Conservation (phyloP, 2,113 vertebrate genomes). For the Rallus limicola region DNA sequence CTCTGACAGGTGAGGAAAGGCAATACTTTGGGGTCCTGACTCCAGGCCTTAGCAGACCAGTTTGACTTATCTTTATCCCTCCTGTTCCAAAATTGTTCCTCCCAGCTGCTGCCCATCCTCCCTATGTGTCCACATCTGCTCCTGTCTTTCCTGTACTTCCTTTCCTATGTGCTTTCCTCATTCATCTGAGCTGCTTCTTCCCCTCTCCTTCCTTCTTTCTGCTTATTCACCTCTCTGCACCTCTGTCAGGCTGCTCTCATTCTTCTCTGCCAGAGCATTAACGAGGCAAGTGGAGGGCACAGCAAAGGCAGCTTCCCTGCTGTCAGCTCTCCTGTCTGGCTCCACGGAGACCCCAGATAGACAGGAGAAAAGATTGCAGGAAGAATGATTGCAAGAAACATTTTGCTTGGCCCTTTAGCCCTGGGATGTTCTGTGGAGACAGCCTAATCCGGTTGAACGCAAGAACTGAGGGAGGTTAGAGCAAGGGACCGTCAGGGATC, state of each 20-base stretch:
- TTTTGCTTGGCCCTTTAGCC: constrained; percentile 49
- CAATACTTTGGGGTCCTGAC: background rate
- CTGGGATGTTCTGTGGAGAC: constrained; percentile 42
- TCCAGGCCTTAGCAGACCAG: background rate
- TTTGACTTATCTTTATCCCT: background rate
- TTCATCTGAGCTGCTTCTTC: background rate
- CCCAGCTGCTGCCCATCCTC: background rate
- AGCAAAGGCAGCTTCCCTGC: background rate
- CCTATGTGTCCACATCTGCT: background rate
- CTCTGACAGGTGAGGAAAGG: background rate
- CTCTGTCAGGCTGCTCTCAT: constrained; percentile 34
- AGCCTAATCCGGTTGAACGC: constrained; percentile 7
- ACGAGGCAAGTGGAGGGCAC: constrained; percentile 1
- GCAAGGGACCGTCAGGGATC: constrained; percentile 25
- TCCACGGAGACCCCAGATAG: constrained; percentile 30
- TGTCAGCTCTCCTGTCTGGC: constrained; percentile 50
- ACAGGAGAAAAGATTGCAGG: constrained; percentile 16
- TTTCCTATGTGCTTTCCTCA: background rate
- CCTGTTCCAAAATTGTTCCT: background rate
- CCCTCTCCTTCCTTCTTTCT: background rate
- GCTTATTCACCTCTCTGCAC: background rate
- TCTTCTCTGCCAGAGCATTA: constrained; percentile 53
- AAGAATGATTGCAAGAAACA: constrained; percentile 55
- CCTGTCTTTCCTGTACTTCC: background rate
- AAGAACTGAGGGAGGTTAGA: constrained; percentile 44